Base-by-base conservation (phyloP, 92 coral and sea anemone species). In the Blastomussa wellsi region DNA sequence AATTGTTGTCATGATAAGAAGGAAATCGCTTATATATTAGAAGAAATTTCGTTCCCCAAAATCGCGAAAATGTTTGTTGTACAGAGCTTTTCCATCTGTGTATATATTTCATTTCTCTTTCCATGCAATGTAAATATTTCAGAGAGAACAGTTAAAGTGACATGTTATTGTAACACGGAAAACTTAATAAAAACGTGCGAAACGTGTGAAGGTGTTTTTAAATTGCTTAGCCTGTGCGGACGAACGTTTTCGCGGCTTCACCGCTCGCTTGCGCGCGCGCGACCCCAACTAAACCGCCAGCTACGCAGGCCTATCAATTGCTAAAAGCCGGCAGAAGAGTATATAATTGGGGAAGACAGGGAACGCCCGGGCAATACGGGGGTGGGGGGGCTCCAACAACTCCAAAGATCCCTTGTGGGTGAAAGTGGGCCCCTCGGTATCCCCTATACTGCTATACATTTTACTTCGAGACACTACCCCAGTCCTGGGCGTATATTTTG, bases 101-200 rank as follows among this genome's bases (percentile, higher is more conserved):
- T 76, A 76, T 48, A 76, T 32, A 76, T 59, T 19, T 20, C 16
- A 26, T 38, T 57, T 51, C 49, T 44, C 41, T 17, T 2, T 1
- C 62, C n/a, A 44, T 44, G 6, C 49, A 19, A 13, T 76, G 80
- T 76, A 76, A 51, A 76, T 76, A 76, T 9, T 19, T 47, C n/a
- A 14, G 32, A 51, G 66, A 51, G 39, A 76, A 29, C 39, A 19
- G 59, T 76, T 29, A 49, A 29, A n/a, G 65, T 29, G 17, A 49
- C 9, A n/a, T 38, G 48, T 26, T 19, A n/a, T 19, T 48, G 9
- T 8, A 48, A 24, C 26, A 31, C 47, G 26, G 14, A 36, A 37
- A 70, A 10, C 75, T 70, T 39, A 70, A 19, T 70, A 36, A 70
- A 35, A 44, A 35, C 22, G 22, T 0, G 16, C 24, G 20, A 35